Evolutionary conservation across 2,888 invertebrate genomes (phyloP).

Genomic region (Chrysolina americana): DNA sequence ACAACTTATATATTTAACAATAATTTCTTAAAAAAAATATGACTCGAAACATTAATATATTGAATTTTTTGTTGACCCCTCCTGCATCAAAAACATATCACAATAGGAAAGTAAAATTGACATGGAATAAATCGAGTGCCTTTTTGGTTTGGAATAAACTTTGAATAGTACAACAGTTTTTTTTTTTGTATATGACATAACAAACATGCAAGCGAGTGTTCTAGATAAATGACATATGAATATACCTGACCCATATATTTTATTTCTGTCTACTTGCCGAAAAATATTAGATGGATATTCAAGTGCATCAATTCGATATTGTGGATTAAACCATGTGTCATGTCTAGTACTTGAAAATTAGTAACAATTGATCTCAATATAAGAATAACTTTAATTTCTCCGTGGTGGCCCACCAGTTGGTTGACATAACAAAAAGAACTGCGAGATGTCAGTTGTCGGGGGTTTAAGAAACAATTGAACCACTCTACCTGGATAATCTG

Average conservation of each 20-base stretch:
- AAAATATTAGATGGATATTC: not conserved
- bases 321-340: not conserved
- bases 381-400: no score
- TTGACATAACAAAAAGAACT: no score
- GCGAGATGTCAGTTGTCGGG: no score
- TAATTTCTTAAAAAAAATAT: not conserved
- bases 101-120: not conserved
- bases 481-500: no score
- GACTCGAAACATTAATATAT: no score
- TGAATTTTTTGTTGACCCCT: not conserved
- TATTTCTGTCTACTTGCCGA: no score
- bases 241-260: no score
- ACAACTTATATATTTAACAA: no score
- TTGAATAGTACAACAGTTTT: not conserved
- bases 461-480: no score
- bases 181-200: not conserved
- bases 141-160: not conserved
- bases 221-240: not conserved
- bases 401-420: no score
- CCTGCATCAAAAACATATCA: not conserved
- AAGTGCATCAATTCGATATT: slow-evolving; percentile 1
- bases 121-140: not conserved
- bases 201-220: not conserved
- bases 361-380: no score
- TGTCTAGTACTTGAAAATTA: no score